Base-by-base conservation (phyloP, 2,113 vertebrate species). In the Cyphomyrus discorhynchus region DNA sequence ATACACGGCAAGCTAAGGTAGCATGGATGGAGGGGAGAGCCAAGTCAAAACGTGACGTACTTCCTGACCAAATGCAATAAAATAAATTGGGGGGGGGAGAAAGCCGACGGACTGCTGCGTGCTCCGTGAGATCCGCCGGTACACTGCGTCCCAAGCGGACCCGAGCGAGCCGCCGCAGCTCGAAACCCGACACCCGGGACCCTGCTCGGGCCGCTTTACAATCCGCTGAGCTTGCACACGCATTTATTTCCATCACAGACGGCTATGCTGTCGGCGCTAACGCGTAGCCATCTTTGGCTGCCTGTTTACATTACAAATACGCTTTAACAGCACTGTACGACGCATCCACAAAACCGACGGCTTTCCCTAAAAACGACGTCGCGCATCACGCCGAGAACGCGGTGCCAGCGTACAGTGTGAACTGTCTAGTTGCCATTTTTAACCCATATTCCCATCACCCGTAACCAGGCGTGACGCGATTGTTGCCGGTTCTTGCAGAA, bases 131-230 rank as follows among this genome's bases (percentile, higher is more conserved):
- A 74, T 74, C 66, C 66, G 66, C n/a, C 66, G n/a, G 31, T n/a
- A 74, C 66, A 74, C 66, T 74, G 66, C 11, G 77, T 82, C 77
- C 39, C 77, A 82, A 39, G 42, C 45, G 82, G 45, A 47, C 19
- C 77, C 77, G 42, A 27, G 77, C 31, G 77, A 17, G 19, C 39
- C 31, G 77, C 31, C 17, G 39, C 77, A 82, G 31, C 31, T 17
- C 45, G 82, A 84, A 46, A 91, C 92, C 91, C 93, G 77, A 4
- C 86, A 74, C 86, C 0, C 45, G 5, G 42, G 24, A n/a, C 82
- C 82, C 82, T 19, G 31, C 10, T 24, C 17, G 31, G 56, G 74
- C 82, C 89, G 9, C 74, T 27, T 88, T 89, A 52, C 87, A 90
- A 35, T 83, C 77, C 77, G 89, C 89, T 86, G 82, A 90, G 91